These are phyloP conservation scores for Ladona fulva DNA, from an alignment of 1,140 invertebrate species.

Conservation along the genomic window DNA sequence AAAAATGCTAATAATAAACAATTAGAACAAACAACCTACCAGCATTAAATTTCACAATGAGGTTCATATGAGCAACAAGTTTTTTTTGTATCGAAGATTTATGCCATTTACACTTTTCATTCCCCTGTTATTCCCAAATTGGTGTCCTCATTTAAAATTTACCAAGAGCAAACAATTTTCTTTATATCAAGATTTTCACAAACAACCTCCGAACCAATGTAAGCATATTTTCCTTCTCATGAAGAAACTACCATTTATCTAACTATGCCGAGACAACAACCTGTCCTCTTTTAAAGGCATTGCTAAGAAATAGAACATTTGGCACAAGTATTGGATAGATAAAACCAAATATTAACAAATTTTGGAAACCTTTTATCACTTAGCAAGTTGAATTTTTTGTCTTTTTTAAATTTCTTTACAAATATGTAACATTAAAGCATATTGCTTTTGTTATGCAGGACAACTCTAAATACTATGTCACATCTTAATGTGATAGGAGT, in stretches of 20 bases:
- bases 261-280: too few species aligned
- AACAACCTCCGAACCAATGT: neutral
- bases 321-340: neutral
- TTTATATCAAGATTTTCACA: neutral
- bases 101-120: neutral
- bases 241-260: neutral
- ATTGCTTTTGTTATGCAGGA: neutral
- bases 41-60: neutral
- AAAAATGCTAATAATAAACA: conserved; percentile 2
- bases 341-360: conserved; percentile 1
- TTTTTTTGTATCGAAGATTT: neutral
- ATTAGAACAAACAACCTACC: neutral
- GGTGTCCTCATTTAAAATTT: neutral
- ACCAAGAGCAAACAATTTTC: too few species aligned
- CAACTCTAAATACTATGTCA: neutral
- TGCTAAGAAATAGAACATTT: neutral
- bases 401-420: neutral
- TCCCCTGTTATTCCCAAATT: neutral
- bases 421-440: neutral
- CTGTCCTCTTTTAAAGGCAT: neutral
- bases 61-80: neutral
- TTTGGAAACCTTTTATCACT: neutral
- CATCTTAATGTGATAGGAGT: neutral
- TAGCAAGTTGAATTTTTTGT: neutral
- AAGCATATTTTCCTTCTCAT: neutral